phyloP scores from a whole-genome alignment of 2,797 vertebrate species.

The Falco biarmicus region DNA sequence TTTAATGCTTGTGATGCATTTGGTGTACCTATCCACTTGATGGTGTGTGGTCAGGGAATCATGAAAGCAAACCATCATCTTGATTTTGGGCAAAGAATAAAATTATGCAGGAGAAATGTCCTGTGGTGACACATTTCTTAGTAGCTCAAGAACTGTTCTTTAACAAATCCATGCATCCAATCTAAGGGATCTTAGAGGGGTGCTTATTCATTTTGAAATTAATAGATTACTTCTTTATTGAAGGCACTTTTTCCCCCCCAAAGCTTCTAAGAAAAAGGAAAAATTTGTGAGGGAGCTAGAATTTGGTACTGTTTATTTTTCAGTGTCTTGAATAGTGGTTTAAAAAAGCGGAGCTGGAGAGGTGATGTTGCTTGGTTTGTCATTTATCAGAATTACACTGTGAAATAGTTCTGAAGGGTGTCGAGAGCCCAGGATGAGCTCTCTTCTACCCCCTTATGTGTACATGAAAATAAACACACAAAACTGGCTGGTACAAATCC shows the following conservation, averaged over 20 bases:
- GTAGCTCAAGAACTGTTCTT: slow-evolving; percentile 17
- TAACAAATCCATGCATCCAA: background rate
- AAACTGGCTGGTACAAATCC: background rate
- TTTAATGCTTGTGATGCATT: background rate
- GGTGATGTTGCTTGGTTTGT: background rate
- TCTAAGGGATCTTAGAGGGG: slow-evolving; percentile 2
- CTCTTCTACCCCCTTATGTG: background rate
- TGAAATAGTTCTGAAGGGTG: background rate
- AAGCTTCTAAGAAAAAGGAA: slow-evolving; percentile 41
- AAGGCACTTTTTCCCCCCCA: slow-evolving; percentile 51
- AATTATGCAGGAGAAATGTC: background rate
- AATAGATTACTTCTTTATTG: slow-evolving; percentile 12
- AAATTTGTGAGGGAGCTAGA: slow-evolving; percentile 34
- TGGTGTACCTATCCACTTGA: background rate
- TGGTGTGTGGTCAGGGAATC: background rate
- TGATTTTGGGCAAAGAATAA: slow-evolving; percentile 21
- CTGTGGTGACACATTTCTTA: background rate
- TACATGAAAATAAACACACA: background rate
- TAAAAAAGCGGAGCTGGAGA: slow-evolving; percentile 19
- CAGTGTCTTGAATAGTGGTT: slow-evolving; percentile 11
- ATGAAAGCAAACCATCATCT: background rate
- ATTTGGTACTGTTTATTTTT: slow-evolving; percentile 40
- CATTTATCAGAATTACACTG: background rate
- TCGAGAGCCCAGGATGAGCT: background rate
- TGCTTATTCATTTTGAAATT: slow-evolving; percentile 11